Base-by-base conservation (phyloP, 2,888 invertebrate genomes). In the Tridacna crocea region DNA sequence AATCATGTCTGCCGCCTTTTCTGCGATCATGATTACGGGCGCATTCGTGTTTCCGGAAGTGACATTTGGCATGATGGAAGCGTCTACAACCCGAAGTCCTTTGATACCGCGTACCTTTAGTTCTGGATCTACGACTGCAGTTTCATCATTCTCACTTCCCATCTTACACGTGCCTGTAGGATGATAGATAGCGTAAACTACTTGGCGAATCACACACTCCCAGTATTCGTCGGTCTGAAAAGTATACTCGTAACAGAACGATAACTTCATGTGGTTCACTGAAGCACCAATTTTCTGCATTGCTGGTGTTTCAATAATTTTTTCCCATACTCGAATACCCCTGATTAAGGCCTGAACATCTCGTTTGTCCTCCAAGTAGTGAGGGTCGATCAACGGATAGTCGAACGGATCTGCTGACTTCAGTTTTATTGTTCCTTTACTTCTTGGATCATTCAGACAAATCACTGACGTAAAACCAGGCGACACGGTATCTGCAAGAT, bases 311-410 rank as follows among this genome's bases (percentile, higher is more conserved):
- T 79, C 55, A 12, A 81, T 19, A 36, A 77, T 74, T 19, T 85
- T 76, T 61, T 85, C 80, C 76, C 77, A 79, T 10, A 79, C 24
- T 36, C 83, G 46, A 12, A 85, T 76, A 11, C 83, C 85, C 72
- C 60, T 22, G n/a, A 87, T 58, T 15, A 80, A 74, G 6, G 82
- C 75, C 63, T 88, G 86, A 27, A 97, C 94, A 92, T 97, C 97
- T 58, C 95, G 94, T 0, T 94, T 91, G 15, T 96, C 93, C 48
- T 95, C 94, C 84, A 98, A 97, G 93, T 99, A 99, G 91, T 98
- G 97, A 0, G 99, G 97, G 94, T 99, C 96, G 94, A 99, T 98
- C 55, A 97, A 92, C 0, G 98, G 98, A 94, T 96, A 96, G 80
- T 97, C 96, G 36, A 96, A 95, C 0, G 97, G 97, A 94, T 98